These are phyloP conservation scores for Phallusia fumigata DNA, from an alignment of 23 tunicate species.

Conservation along the genomic window DNA sequence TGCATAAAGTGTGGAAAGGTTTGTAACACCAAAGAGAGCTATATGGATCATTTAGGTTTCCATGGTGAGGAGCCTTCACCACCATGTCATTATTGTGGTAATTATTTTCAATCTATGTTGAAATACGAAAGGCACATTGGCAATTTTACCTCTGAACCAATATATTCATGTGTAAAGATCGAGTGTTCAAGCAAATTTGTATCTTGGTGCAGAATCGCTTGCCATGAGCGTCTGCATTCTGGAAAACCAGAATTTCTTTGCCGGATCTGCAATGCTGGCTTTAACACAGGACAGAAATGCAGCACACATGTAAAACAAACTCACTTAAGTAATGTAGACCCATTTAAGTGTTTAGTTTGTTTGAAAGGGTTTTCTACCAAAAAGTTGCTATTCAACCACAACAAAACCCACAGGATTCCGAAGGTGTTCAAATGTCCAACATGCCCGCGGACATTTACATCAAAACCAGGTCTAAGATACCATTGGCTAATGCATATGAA, in stretches of 20 bases:
- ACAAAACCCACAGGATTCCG: slow-evolving; percentile 29
- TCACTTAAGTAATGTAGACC: slow-evolving; percentile 20
- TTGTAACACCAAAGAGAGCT: slow-evolving; percentile 12
- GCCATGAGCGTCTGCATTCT: slow-evolving; percentile 32
- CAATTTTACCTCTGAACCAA: slow-evolving; percentile 18
- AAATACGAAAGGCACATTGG: slow-evolving; percentile 43
- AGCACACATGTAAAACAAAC: slow-evolving; percentile 26
- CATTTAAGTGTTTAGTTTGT: slow-evolving; percentile 28
- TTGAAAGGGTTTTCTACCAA: slow-evolving; percentile 32
- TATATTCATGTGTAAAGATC: slow-evolving; percentile 17
- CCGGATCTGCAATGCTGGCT: slow-evolving; percentile 27
- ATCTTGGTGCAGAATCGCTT: slow-evolving; percentile 39
- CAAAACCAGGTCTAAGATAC: slow-evolving; percentile 30
- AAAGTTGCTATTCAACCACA: slow-evolving; percentile 21
- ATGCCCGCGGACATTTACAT: slow-evolving; percentile 27
- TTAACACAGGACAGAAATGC: slow-evolving; percentile 2
- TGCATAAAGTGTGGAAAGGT: slow-evolving; percentile 29
- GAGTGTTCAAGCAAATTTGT: slow-evolving; percentile 23
- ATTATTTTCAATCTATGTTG: slow-evolving; percentile 39
- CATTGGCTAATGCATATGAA: slow-evolving; percentile 37
- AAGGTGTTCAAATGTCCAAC: slow-evolving; percentile 29
- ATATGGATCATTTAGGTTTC: slow-evolving; percentile 16
- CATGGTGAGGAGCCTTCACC: slow-evolving; percentile 37
- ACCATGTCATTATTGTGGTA: slow-evolving; percentile 41
- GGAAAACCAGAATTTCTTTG: slow-evolving; percentile 31